These are phyloP conservation scores for Orchesella flavescens DNA, from an alignment of 2,888 invertebrate species.

Conservation along the genomic window DNA sequence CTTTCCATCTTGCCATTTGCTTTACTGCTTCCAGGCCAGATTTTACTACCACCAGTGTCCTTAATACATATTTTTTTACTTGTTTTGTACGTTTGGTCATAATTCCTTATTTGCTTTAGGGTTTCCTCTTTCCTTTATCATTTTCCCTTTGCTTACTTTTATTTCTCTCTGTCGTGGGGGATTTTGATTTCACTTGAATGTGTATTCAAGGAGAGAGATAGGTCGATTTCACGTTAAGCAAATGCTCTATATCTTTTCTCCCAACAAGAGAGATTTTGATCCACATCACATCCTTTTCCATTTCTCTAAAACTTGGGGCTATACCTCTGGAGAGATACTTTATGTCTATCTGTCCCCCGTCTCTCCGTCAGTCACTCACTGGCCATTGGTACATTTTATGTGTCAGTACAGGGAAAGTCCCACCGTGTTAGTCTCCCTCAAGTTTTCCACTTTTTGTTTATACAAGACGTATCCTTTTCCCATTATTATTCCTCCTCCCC, in stretches of 20 bases:
- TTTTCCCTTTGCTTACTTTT: slow-evolving; percentile 30
- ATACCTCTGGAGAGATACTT: background rate
- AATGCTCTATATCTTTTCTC: background rate
- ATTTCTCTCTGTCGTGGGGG: slow-evolving; percentile 4
- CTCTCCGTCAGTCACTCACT: too few relatives aligned
- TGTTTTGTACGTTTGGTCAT: slow-evolving; percentile 27
- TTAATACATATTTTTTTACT: background rate
- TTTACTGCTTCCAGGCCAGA: slow-evolving; percentile 31
- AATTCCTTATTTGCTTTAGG: slow-evolving; percentile 51
- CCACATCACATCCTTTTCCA: background rate
- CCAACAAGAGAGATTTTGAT: background rate
- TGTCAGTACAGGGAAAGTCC: background rate
- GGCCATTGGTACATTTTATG: too few relatives aligned
- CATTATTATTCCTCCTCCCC: background rate
- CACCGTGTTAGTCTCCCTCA: background rate
- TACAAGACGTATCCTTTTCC: slow-evolving; percentile 24
- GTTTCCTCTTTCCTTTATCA: slow-evolving; percentile 30
- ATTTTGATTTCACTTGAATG: slow-evolving; percentile 21
- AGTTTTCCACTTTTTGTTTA: slow-evolving; percentile 9
- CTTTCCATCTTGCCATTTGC: background rate
- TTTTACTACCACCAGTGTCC: slow-evolving; percentile 2
- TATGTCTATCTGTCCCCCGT: background rate
- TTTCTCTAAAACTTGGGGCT: background rate
- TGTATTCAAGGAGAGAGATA: background rate
- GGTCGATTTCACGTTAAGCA: slow-evolving; percentile 14